Base-by-base conservation (phyloP, 2,888 invertebrate species). In the Himalopsyche anomala region DNA sequence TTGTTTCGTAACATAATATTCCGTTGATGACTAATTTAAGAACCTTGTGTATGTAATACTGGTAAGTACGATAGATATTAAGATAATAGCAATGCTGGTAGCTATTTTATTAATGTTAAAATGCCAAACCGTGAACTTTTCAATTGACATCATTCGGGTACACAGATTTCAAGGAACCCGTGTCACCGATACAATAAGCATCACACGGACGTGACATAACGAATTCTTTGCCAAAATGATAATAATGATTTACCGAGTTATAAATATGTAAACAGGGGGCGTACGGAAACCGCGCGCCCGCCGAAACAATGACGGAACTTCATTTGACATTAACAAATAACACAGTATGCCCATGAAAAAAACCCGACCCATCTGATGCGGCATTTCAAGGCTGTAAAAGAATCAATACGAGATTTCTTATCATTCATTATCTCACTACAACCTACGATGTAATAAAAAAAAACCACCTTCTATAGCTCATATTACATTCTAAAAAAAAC, bases 231-330 rank as follows among this genome's bases (percentile, higher is more conserved):
- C 74, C 28, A 74, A 74, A 74, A 74, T 74, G 74, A 74, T 36
- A 74, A 74, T 74, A 74, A 74, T 74, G 74, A 36, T 36, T 36
- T 36, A 74, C 36, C 36, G 74, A 74, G 28, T 74, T 74, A 74
- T 74, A 74, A 74, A 74, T 74, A 74, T 74, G 74, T 74, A 74
- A 74, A 74, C 28, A 74, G 74, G 38, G 74, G 74, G 74, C 74
- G 74, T 74, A 28, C 38, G 74, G 74, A 74, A 74, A 62, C 19
- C 28, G 11, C 62, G 19, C 62, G 28, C 28, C 28, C 6, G 28
- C n/a, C 62, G 62, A 62, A 62, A 62, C 62, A 62, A 62, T 62
- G 62, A 62, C 62, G 62, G 62, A 62, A 62, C 62, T 62, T 62
- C 62, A 62, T 19, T 62, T 62, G 62, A 62, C 62, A 62, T 62